Evolutionary conservation across 2,888 invertebrate species (phyloP), one percentile per base, ranked within the genome.

Genomic region (Tachina fera): DNA sequence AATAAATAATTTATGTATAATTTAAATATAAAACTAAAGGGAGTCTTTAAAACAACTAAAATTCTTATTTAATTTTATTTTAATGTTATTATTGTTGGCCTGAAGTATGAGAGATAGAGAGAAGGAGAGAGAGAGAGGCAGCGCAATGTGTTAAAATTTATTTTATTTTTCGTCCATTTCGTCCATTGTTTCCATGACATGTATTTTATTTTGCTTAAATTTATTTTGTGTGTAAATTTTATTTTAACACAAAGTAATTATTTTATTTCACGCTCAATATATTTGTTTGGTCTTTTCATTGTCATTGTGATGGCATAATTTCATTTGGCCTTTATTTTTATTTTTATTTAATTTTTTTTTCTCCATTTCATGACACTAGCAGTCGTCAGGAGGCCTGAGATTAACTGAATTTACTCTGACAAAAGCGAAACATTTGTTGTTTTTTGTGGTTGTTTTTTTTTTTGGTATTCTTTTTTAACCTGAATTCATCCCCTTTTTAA

Each of bases 241-340:
- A 72, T 60, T 60, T 19, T 51, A 68, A 76, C 72, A 31, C 14
- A 49, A 31, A 56, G 76, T 79, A 76, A 86, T 86, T 83, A 86
- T 83, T 83, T 83, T 79, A 83, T 83, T 86, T 86, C 76, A 86
- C 83, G 86, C 86, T 86, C 86, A 86, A 86, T 86, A 71, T 82
- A 86, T 79, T 86, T 72, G 39, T 74, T 75, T 70, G 58, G 83
- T 60, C 53, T 61, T 60, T 61, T 60, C 49, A 76, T 86, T 86
- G 71, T 79, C 61, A 86, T 49, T 71, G 47, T 80, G 56, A 76
- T 79, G 78, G 67, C 60, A 83, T 86, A 86, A 86, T 86, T 83
- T 77, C 47, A 61, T 49, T 77, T 65, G 43, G 9, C n/a, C 39
- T 16, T 31, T 31, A 31, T 31, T 31, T 31, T 31, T 31, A 31